A percentile compares a stretch with the other conserved stretches of the same genome.
phyloP scores from a whole-genome alignment of 2,113 vertebrate genomes.

The Macheiramphus alcinus region DNA sequence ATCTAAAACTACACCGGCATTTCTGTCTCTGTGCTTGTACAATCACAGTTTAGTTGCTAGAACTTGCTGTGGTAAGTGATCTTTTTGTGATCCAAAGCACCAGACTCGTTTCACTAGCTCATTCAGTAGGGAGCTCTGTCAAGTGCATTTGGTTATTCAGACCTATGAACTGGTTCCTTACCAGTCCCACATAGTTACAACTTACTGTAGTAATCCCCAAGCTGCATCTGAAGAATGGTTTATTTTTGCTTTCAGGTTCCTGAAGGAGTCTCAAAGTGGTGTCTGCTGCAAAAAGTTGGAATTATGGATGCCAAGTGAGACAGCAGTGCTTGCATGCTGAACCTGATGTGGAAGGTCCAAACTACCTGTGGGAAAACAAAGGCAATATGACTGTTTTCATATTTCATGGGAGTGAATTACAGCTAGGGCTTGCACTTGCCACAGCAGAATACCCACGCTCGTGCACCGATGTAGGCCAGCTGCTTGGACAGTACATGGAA shows the following conservation, averaged over 20 bases:
- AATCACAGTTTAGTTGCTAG: background rate
- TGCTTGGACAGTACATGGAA: background rate
- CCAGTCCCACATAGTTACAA: background rate
- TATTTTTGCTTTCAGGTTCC: background rate
- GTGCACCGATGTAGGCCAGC: background rate
- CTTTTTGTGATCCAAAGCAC: background rate
- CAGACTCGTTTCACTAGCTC: background rate
- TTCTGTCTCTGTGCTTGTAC: background rate
- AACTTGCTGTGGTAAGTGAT: background rate
- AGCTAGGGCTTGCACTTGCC: background rate
- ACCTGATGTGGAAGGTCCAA: background rate
- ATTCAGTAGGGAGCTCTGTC: background rate
- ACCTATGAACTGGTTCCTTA: background rate
- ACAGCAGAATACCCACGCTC: background rate
- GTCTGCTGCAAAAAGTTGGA: slow-evolving; percentile 27
- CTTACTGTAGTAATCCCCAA: background rate
- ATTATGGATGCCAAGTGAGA: background rate
- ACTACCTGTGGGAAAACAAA: background rate
- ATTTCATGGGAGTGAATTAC: background rate
- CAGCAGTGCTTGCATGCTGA: background rate
- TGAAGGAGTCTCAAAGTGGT: slow-evolving; percentile 17
- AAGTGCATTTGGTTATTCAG: background rate
- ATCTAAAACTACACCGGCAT: background rate
- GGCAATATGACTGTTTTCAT: background rate
- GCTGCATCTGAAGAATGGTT: background rate